These are phyloP conservation scores for Philereme transversata DNA, from an alignment of 2,888 invertebrate genomes.

Conservation along the genomic window DNA sequence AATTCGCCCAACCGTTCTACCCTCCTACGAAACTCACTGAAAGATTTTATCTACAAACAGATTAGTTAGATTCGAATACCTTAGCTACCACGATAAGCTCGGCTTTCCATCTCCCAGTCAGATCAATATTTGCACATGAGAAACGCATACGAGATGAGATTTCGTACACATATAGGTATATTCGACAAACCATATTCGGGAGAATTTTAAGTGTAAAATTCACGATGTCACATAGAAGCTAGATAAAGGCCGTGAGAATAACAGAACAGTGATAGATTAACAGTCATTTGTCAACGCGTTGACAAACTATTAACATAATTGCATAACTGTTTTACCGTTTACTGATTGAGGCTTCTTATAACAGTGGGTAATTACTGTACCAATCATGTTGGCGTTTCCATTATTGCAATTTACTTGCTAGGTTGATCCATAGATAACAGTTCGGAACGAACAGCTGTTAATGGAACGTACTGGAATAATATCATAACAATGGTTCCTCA, in stretches of 20 bases:
- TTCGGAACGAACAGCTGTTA: too few species aligned
- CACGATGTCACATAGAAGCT: background rate
- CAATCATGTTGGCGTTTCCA: slow-evolving; percentile 5
- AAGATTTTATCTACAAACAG: slow-evolving; percentile 24
- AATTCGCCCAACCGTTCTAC: slow-evolving; percentile 8
- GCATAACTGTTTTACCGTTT: slow-evolving; percentile 17
- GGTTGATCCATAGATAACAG: background rate
- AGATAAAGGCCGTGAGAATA: slow-evolving; percentile 31
- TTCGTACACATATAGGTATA: background rate
- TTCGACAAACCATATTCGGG: slow-evolving; percentile 1
- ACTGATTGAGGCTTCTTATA: slow-evolving; percentile 9
- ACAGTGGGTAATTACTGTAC: slow-evolving; percentile 3
- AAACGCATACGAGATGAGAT: slow-evolving; percentile 14
- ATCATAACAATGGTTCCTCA: background rate
- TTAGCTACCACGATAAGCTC: slow-evolving; percentile 13
- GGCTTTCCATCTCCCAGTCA: slow-evolving; percentile 19
- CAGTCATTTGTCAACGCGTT: slow-evolving; percentile 34
- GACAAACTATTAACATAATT: slow-evolving; percentile 31
- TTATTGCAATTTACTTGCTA: slow-evolving; percentile 9
- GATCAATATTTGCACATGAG: slow-evolving; percentile 34
- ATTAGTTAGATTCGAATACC: slow-evolving; percentile 15
- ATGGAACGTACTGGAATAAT: too few species aligned
- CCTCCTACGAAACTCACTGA: slow-evolving; percentile 9
- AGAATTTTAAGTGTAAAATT: slow-evolving; percentile 5
- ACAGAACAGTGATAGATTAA: slow-evolving; percentile 28